Percentiles rank a stretch among this genome's conserved stretches.
These are phyloP conservation scores for Chaetura pelagica DNA, from an alignment of 2,113 vertebrate genomes.

Conservation along the genomic window DNA sequence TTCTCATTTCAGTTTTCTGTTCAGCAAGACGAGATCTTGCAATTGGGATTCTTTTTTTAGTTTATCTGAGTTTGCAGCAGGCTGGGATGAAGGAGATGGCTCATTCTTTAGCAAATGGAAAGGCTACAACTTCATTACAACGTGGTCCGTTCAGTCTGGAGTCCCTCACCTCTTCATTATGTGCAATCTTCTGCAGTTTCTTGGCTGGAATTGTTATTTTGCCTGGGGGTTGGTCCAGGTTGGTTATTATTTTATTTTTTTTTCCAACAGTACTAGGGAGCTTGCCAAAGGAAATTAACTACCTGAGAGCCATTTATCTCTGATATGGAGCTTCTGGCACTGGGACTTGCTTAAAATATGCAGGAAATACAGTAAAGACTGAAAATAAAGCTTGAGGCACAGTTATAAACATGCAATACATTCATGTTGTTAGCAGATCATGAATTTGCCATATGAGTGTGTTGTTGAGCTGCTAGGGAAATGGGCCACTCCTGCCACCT, in stretches of 20 bases:
- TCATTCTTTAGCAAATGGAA: background rate
- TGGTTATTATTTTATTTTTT: background rate
- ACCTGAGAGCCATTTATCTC: background rate
- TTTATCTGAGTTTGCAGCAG: slow-evolving; percentile 39
- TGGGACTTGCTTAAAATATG: background rate
- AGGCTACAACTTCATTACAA: background rate
- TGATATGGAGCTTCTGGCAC: background rate
- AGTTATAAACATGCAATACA: background rate
- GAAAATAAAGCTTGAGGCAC: background rate
- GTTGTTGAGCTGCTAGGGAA: background rate
- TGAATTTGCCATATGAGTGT: background rate
- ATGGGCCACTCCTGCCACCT: background rate
- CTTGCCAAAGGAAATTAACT: background rate
- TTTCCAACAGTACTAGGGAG: background rate
- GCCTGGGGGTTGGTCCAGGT: background rate
- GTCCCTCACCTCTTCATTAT: background rate
- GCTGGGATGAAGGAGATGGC: background rate
- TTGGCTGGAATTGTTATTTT: background rate
- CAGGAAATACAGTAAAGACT: background rate
- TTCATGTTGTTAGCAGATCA: rapidly evolving
- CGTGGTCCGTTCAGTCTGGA: background rate
- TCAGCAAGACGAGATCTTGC: background rate
- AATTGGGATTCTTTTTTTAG: background rate
- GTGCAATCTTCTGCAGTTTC: background rate
- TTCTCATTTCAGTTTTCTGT: slow-evolving; percentile 5